Percentiles rank a stretch among this genome's conserved stretches.
These are phyloP conservation scores for Microtus richardsoni DNA, from an alignment of 2,113 vertebrate species.

Conservation along the genomic window DNA sequence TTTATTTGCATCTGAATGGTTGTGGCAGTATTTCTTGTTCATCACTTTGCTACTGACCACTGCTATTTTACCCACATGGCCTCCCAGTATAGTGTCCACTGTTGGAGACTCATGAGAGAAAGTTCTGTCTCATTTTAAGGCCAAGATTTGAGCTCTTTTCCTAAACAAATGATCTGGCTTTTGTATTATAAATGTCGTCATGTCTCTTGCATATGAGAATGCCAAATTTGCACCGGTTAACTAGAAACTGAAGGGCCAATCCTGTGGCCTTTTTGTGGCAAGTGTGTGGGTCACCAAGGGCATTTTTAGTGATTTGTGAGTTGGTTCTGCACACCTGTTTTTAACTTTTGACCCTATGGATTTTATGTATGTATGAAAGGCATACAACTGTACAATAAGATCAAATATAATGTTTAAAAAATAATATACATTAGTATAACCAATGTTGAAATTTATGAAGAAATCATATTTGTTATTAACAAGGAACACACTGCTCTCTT, in stretches of 20 bases:
- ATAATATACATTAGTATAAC: neutral
- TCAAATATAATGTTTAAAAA: constrained; percentile 12
- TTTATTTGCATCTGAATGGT: constrained; percentile 1
- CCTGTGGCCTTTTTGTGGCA: neutral
- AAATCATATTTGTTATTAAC: constrained; percentile 49
- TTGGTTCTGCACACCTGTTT: constrained; percentile 15
- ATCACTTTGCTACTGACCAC: neutral
- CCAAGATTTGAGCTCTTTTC: neutral
- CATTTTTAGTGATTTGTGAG: neutral
- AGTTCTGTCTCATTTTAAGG: neutral
- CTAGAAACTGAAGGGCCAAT: constrained; percentile 25
- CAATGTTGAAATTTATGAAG: constrained; percentile 7
- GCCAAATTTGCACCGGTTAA: constrained; percentile 5
- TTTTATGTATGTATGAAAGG: constrained; percentile 43
- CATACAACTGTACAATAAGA: neutral
- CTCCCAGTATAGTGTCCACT: neutral
- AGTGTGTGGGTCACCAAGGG: neutral
- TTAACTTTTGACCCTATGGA: neutral
- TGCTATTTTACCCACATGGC: neutral
- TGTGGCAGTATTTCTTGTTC: neutral
- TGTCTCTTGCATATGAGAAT: neutral
- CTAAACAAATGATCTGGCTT: neutral
- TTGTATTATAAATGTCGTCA: neutral
- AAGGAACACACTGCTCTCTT: constrained; percentile 55
- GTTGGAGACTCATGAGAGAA: neutral